Base-by-base conservation (phyloP, 2,797 vertebrate genomes). In the Arctocebus calabarensis region DNA sequence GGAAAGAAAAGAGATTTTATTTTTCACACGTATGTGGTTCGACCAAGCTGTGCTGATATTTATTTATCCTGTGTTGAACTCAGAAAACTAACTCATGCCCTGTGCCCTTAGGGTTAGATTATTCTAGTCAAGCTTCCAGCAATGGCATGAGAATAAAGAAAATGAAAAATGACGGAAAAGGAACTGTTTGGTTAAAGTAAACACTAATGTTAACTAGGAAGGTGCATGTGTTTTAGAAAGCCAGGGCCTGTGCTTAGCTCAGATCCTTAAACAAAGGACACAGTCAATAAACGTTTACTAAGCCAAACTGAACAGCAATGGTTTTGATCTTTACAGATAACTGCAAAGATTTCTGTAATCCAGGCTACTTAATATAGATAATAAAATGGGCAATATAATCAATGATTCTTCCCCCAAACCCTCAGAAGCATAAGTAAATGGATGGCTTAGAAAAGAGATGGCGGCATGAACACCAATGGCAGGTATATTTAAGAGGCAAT, bases 291-390 rank as follows among this genome's bases (percentile, higher is more conserved):
- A 78, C 74, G 20, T 52, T 73, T 66, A 52, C 74, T 71, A 91
- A 86, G 71, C 12, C 88, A 66, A 89, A 66, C 40, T 79, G 88
- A 92, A 87, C 34, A 0, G 1, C 22, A 57, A 52, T 59, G n/a
- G 57, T 84, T 92, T 97, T 84, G 87, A 40, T 75, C 70, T 94
- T 88, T 83, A 90, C 43, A 83, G 57, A 78, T 82, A 71, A 95
- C 66, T 34, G 8, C 82, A 90, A 95, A 92, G 86, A 82, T 52
- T 74, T 90, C 34, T 78, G 74, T 66, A 87, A 87, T 22, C 40
- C 43, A 25, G 52, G 48, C 84, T 93, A 52, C 37, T 32, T 37
- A 93, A 48, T 64, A 84, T 11, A 73, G 32, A 84, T 27, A 77
- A 34, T 25, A 90, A 48, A 74, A 59, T 55, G 12, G 81, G 11